phyloP scores from a whole-genome alignment of 1,140 invertebrate genomes.

The Halictus rubicundus region DNA sequence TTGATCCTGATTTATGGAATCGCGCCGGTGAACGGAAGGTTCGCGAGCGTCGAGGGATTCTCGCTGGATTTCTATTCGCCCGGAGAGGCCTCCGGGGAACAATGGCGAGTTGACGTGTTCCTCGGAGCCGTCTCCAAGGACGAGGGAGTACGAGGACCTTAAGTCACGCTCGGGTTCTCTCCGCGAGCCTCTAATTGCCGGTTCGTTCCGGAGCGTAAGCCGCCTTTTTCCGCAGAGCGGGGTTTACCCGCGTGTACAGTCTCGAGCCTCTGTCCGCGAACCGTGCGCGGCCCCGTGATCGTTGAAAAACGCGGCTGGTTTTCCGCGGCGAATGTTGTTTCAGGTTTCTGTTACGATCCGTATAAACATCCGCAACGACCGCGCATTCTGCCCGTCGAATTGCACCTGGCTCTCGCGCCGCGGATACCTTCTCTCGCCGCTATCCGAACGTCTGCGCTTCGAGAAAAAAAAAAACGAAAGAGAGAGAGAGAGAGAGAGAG shows the following conservation, averaged over 20 bases:
- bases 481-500: no score
- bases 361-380: no score
- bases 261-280: no score
- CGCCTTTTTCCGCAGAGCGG: constrained; percentile 15
- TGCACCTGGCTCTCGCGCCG: no score
- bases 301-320: constrained; percentile 13
- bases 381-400: no score
- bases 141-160: constrained; percentile 57
- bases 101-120: constrained; percentile 51
- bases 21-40: no score
- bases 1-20: no score
- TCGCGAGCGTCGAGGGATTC: no score
- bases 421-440: no score
- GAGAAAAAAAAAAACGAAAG: no score
- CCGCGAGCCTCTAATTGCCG: constrained; percentile 63
- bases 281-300: background rate
- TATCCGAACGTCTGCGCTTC: no score
- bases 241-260: no score
- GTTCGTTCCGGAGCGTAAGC: constrained; percentile 57
- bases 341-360: background rate
- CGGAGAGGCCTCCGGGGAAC: constrained; percentile 25
- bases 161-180: constrained; percentile 61
- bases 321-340: background rate
- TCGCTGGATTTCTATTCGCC: background rate
- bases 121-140: constrained; percentile 50